Conservation (phyloP, 2,113 vertebrate genomes). For the Malurus melanocephalus region DNA sequence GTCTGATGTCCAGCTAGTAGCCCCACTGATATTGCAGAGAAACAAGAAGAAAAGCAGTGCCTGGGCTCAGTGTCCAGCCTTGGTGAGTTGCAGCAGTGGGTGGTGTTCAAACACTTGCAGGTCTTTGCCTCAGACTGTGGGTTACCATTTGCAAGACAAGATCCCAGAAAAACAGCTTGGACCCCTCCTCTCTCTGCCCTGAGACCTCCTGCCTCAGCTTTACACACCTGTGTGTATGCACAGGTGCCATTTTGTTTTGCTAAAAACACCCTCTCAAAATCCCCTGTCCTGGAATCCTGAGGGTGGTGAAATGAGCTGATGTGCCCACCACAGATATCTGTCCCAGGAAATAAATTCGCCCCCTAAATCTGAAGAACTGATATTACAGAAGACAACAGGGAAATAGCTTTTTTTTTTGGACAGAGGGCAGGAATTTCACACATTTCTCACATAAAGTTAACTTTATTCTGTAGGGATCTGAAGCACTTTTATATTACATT, state of each 20-base stretch:
- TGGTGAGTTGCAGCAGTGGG: rapidly evolving
- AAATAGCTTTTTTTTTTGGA: slow-evolving; percentile 28
- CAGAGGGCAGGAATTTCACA: slow-evolving; percentile 1
- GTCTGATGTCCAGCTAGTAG: background rate
- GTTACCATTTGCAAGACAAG: background rate
- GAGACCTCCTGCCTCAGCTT: background rate
- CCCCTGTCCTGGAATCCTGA: background rate
- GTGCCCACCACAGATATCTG: background rate
- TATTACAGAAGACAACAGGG: slow-evolving; percentile 26
- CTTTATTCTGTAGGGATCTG: background rate
- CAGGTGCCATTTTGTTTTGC: background rate
- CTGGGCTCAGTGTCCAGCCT: background rate
- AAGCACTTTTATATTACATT: slow-evolving; percentile 48
- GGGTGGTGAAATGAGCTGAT: background rate
- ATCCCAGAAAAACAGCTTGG: background rate
- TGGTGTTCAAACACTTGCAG: background rate
- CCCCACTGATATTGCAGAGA: background rate
- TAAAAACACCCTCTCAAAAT: background rate
- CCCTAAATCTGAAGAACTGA: background rate
- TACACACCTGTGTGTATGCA: background rate
- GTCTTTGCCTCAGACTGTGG: background rate
- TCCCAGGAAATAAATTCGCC: slow-evolving; percentile 21
- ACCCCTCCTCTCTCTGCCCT: background rate
- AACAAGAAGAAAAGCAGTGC: background rate
- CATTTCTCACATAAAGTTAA: slow-evolving; percentile 30